Evolutionary conservation across 1,140 invertebrate genomes (phyloP), one percentile per base, ranked within the genome.

Genomic region (Pseudobourletiella spinata): DNA sequence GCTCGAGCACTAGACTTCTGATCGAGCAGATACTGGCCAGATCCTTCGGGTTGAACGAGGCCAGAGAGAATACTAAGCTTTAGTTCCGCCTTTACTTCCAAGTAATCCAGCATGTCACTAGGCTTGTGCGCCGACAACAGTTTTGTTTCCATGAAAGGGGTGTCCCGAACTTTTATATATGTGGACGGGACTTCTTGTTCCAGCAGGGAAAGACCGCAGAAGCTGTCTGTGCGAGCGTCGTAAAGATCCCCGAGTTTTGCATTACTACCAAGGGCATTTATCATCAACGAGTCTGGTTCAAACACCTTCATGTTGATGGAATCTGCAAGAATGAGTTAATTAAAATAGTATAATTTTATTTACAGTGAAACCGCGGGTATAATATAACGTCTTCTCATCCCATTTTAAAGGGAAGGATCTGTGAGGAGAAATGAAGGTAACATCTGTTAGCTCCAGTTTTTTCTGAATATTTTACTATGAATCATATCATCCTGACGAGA

Each of bases 31-130:
- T 51, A 63, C 1, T 20, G n/a, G 2, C 55, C 61, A 2, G 56
- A 63, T 24, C 61, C 61, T 50, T 50, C 29, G 15, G 59, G 16
- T 4, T 28, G 25, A 14, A 63, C 32, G 1, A 63, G 46, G 8
- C 61, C 61, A 1, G 29, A 2, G 3, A 58, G 24, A 24, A 63
- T 35, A 11, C 3, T 14, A 6, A 59, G 46, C 52, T 57, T 20
- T 22, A 63, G 32, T 52, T 63, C 61, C 6, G 61, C 43, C 1
- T 18, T 51, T 4, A 63, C 48, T 15, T 63, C 28, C 11, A 64
- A 28, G 32, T 64, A 55, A n/a, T 20, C 29, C 18, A 64, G 59
- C 42, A 59, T 64, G 30, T 58, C 56, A 1, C 15, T 4, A 46
- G 46, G 32, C 16, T 26, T 44, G 39, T 64, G 57, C 3, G 1